Evolutionary conservation across 2,113 vertebrate species (phyloP).

Genomic region (Argyrosomus japonicus): DNA sequence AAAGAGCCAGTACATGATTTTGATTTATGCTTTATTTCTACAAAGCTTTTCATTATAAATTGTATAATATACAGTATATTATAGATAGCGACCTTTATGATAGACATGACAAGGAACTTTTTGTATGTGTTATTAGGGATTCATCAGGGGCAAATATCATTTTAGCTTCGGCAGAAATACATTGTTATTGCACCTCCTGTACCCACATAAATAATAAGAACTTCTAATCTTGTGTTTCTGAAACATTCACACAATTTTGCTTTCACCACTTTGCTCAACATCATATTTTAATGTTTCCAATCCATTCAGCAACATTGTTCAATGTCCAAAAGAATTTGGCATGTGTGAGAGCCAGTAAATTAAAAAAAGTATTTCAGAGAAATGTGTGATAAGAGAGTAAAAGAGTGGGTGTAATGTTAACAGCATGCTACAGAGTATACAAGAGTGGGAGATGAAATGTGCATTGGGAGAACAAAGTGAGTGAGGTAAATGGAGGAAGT

Average conservation of each 20-base stretch:
- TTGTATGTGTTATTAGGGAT: neutral
- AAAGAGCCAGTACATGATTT: neutral
- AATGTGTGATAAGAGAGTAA: constrained; percentile 38
- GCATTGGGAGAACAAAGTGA: constrained; percentile 54
- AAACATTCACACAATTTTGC: constrained; percentile 1
- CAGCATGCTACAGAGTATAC: constrained; percentile 37
- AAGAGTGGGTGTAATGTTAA: constrained; percentile 54
- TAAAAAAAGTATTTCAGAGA: constrained; percentile 18
- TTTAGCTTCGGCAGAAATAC: neutral
- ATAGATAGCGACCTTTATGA: neutral
- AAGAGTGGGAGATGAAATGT: constrained; percentile 51
- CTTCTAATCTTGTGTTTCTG: constrained; percentile 13
- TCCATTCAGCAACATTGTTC: constrained; percentile 29
- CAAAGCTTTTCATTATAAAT: neutral
- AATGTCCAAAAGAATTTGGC: constrained; percentile 37
- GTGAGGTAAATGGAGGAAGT: constrained; percentile 67
- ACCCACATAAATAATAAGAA: neutral
- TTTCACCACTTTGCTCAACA: neutral
- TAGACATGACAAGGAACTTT: neutral
- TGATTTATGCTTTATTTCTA: neutral
- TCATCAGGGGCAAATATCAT: neutral
- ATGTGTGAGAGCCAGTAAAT: constrained; percentile 17
- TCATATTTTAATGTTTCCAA: constrained; percentile 10
- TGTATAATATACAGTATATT: neutral
- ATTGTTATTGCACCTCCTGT: neutral